Evolutionary conservation across 1,140 invertebrate genomes (phyloP).

Genomic region (Hyposmocoma kahamanoa): DNA sequence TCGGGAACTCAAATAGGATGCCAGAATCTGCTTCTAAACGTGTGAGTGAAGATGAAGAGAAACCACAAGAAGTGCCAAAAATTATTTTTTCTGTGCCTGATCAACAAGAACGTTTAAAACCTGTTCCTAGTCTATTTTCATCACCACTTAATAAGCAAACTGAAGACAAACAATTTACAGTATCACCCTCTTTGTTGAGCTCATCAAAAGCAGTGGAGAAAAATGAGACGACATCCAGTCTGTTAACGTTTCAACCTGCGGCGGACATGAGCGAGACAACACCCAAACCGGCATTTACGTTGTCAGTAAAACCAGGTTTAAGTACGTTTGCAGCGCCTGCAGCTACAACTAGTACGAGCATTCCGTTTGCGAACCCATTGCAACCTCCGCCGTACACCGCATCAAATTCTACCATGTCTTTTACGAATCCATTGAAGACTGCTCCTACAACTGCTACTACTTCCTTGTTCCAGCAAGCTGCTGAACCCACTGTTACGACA

Average conservation of each 20-base stretch:
- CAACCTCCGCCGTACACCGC: constrained; percentile 8
- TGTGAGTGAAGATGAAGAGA: constrained; percentile 19
- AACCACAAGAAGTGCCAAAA: constrained; percentile 29
- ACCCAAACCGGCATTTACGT: too few species aligned
- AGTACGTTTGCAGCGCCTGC: constrained; percentile 14
- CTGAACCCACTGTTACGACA: constrained; percentile 5
- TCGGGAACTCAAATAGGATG: constrained; percentile 10
- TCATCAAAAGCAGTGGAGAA: not conserved
- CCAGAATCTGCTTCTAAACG: not conserved
- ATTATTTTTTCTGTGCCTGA: constrained; percentile 10
- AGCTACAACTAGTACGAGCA: not conserved
- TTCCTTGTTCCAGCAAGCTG: constrained; percentile 27
- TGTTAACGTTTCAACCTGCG: too few species aligned
- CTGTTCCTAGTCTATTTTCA: constrained; percentile 5
- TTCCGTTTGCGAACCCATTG: not conserved
- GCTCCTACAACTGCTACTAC: constrained; percentile 7
- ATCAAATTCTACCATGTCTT: too few species aligned
- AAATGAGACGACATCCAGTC: too few species aligned
- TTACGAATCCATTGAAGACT: too few species aligned
- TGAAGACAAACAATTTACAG: not conserved
- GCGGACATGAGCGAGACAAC: too few species aligned
- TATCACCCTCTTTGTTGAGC: not conserved
- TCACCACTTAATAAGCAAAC: not conserved
- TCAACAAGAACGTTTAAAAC: constrained; percentile 9
- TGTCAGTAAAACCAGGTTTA: not conserved